Evolutionary conservation across 2,888 invertebrate genomes (phyloP).

Genomic region (Anoplius nigerrimus): DNA sequence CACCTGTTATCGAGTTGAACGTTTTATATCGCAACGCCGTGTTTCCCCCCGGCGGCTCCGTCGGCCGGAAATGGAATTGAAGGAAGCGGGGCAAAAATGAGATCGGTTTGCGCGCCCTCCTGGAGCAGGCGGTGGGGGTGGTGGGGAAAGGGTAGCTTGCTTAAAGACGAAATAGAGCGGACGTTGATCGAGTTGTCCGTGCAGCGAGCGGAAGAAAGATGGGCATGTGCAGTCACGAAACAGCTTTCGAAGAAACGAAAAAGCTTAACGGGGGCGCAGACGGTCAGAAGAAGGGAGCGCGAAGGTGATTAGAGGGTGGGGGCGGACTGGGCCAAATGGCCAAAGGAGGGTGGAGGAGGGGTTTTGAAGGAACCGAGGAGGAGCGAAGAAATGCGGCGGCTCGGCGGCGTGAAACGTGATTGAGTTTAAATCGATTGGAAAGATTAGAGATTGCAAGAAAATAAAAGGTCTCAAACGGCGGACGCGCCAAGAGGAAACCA

Average conservation of each 20-base stretch:
- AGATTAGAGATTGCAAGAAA: slow-evolving; percentile 59
- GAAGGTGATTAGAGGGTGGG: slow-evolving; percentile 9
- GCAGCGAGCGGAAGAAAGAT: background rate
- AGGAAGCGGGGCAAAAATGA: slow-evolving; percentile 31
- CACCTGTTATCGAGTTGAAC: background rate
- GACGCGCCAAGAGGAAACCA: slow-evolving; percentile 48
- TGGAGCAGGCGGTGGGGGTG: background rate
- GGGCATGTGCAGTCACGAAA: background rate
- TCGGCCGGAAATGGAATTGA: slow-evolving; percentile 18
- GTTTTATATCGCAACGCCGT: slow-evolving; percentile 1
- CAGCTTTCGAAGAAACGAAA: slow-evolving; percentile 1
- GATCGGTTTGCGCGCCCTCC: slow-evolving; percentile 22
- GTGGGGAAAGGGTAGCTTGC: background rate
- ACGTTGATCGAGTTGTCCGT: slow-evolving; percentile 4
- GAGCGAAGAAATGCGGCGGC: slow-evolving; percentile 18
- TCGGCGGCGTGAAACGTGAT: slow-evolving; percentile 41
- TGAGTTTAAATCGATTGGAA: slow-evolving; percentile 61
- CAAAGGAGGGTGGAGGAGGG: slow-evolving; percentile 6
- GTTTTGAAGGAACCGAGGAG: background rate
- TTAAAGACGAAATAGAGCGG: slow-evolving; percentile 6
- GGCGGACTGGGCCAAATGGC: background rate
- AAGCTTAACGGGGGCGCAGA: slow-evolving; percentile 13
- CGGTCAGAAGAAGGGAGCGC: slow-evolving; percentile 9
- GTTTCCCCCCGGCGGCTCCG: background rate
- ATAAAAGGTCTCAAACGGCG: slow-evolving; percentile 37